Evolutionary conservation across 2,888 invertebrate genomes (phyloP).

Genomic region (Tricholauxania praeusta): DNA sequence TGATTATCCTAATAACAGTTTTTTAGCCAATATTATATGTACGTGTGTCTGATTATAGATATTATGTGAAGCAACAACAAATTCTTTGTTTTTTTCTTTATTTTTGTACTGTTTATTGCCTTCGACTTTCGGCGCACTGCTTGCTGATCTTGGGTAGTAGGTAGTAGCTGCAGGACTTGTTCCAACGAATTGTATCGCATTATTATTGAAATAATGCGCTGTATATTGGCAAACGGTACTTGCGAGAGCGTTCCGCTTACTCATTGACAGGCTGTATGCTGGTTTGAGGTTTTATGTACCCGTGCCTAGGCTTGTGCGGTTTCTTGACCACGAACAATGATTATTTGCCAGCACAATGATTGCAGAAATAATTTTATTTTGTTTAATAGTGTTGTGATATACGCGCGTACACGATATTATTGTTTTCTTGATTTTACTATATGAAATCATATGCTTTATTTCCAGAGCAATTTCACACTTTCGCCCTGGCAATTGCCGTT

Average conservation of each 20-base stretch:
- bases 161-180: constrained; percentile 27
- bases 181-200: constrained; percentile 15
- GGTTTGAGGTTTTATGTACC: background rate
- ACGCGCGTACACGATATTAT: background rate
- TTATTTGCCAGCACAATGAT: constrained; percentile 21
- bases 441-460: too few relatives aligned
- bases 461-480: constrained; percentile 56
- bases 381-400: constrained; percentile 12
- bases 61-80: constrained; percentile 55
- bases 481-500: constrained; percentile 51
- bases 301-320: background rate
- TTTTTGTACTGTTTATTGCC: constrained; percentile 19
- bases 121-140: constrained; percentile 7
- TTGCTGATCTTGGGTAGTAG: background rate
- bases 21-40: constrained; percentile 68
- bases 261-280: background rate
- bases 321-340: constrained; percentile 15
- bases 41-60: constrained; percentile 69
- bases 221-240: background rate
- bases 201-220: constrained; percentile 29
- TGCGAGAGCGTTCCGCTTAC: background rate
- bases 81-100: constrained; percentile 26
- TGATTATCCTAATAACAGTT: constrained; percentile 69
- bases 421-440: too few relatives aligned
- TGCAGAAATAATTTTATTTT: constrained; percentile 15